Conservation (phyloP, 2,797 vertebrate species). For the Cuculus canorus region DNA sequence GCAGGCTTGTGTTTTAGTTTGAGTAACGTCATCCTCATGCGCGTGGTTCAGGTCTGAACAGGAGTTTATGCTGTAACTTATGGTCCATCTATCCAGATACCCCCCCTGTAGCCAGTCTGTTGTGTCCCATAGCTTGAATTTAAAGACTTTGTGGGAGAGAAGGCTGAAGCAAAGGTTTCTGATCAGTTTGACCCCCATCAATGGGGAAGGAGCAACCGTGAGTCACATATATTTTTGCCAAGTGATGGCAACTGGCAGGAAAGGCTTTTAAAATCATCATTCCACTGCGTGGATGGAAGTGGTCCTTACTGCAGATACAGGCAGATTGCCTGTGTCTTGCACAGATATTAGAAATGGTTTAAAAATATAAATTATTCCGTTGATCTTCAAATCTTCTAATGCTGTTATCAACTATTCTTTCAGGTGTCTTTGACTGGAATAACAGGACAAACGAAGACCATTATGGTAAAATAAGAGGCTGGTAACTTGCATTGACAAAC, state of each 20-base stretch:
- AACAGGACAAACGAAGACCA: neutral
- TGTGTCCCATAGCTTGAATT: neutral
- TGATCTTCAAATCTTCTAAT: neutral
- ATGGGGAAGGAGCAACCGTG: neutral
- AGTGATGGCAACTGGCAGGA: neutral
- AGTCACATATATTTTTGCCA: neutral
- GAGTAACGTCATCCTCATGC: neutral
- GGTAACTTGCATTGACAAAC: neutral
- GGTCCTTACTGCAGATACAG: neutral
- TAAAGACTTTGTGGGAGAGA: neutral
- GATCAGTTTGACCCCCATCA: neutral
- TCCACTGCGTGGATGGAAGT: neutral
- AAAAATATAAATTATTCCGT: neutral
- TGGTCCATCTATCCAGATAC: neutral
- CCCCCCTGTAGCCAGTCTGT: neutral
- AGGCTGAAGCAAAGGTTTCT: neutral
- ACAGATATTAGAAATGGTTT: neutral
- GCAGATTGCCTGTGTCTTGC: neutral
- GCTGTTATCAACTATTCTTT: neutral
- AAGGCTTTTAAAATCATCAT: neutral
- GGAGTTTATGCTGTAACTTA: neutral
- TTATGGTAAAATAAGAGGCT: neutral
- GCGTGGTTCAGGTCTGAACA: neutral
- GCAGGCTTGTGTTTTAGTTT: neutral
- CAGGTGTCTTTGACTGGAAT: neutral